These are phyloP conservation scores for Lates calcarifer DNA, from an alignment of 2,113 vertebrate genomes.

Conservation along the genomic window DNA sequence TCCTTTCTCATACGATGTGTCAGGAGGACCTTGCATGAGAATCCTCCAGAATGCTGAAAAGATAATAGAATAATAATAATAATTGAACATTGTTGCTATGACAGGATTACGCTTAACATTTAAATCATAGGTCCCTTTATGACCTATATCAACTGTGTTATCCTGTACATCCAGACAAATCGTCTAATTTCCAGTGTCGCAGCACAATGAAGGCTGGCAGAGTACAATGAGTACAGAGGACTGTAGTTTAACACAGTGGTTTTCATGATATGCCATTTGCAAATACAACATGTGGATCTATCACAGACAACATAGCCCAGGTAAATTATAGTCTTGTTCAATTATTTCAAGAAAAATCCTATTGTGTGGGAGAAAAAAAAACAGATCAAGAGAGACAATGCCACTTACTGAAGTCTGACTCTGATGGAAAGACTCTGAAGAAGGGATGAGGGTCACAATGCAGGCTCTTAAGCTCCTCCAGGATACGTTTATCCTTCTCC, in stretches of 20 bases:
- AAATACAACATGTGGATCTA: no score
- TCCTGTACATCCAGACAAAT: no score
- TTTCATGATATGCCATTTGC: neutral
- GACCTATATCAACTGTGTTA: no score
- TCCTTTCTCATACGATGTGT: slow-evolving; percentile 76
- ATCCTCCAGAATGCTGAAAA: slow-evolving; percentile 78
- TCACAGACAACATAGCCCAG: no score
- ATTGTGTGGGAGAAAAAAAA: neutral
- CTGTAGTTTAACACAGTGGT: neutral
- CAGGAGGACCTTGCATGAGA: slow-evolving; percentile 79
- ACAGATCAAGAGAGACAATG: neutral
- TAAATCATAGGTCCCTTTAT: no score
- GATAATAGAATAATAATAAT: neutral
- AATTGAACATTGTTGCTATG: no score
- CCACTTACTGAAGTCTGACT: slow-evolving; percentile 74
- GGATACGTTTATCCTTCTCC: slow-evolving; percentile 74
- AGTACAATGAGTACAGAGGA: neutral
- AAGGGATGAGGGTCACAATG: slow-evolving; percentile 79
- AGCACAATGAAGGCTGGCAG: neutral
- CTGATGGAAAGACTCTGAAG: slow-evolving; percentile 73
- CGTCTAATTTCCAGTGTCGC: no score
- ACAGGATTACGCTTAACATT: no score
- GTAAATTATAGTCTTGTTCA: no score
- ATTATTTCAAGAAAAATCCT: neutral
- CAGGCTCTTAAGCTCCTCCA: slow-evolving; percentile 77